Evolutionary conservation across 2,888 invertebrate genomes (phyloP), one percentile per base, ranked within the genome.

Genomic region (Microplitis deprimator): DNA sequence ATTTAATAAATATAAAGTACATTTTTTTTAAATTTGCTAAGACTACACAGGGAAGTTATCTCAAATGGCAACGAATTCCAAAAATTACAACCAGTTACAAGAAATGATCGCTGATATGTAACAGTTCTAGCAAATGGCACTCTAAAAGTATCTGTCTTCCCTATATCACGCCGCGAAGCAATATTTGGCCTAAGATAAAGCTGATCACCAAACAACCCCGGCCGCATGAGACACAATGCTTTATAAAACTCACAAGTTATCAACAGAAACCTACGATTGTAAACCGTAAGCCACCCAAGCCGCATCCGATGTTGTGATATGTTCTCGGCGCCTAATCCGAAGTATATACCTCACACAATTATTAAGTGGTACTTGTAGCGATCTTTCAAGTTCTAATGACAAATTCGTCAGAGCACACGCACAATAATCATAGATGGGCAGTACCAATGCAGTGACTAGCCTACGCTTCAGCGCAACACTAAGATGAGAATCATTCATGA

Each of bases 261-360:
- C 10, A 75, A 75, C 38, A n/a, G 68, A 17, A 10, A 39, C 7
- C 38, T 20, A n/a, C 67, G 41, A 6, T 67, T 73, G 1, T 59
- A 38, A 13, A 73, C 8, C 16, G 65, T 13, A 17, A 75, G 40
- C 75, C 68, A 75, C 6, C 60, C 75, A 7, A 68, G 68, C 29
- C 13, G 59, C 10, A 68, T 67, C 6, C 68, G 59, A 60, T 61
- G n/a, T 13, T 17, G 29, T 1, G 68, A 68, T 6, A 29, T 68
- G 75, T 13, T 68, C 75, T 3, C 5, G n/a, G 10, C 68, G 60
- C 0, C 60, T 8, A 39, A 68, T 10, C 8, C 29, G 8, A 7
- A 68, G 40, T 5, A 75, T 68, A 20, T 39, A 50, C 13, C 50
- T 50, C 10, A 50, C 10, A 50, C 50, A 10, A 50, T 50, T 50